Evolutionary conservation across 2,888 invertebrate species (phyloP).

Genomic region (Leucophenga montana): DNA sequence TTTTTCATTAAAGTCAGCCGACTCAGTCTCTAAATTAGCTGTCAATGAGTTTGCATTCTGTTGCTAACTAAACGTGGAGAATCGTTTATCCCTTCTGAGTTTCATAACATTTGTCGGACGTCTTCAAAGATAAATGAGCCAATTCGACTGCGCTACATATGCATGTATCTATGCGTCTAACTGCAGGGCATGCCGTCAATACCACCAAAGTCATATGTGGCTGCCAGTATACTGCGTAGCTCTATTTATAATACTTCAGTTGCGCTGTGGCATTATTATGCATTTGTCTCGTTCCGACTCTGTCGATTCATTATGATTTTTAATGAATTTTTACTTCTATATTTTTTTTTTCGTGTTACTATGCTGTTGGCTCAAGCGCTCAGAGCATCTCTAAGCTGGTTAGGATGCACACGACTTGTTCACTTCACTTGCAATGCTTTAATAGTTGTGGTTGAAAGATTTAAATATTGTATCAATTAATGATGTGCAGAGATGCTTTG

Average conservation of each 20-base stretch:
- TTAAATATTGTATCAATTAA: too few relatives aligned
- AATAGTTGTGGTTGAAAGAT: too few relatives aligned
- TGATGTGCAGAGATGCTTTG: too few relatives aligned
- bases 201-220: not conserved
- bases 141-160: not conserved
- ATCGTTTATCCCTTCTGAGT: conserved; percentile 5
- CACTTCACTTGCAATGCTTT: too few relatives aligned
- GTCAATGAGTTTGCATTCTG: conserved; percentile 28
- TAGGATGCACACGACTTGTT: not conserved
- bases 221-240: not conserved
- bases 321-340: conserved; percentile 8
- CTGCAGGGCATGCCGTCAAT: conserved; percentile 21
- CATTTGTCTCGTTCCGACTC: not conserved
- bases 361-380: conserved; percentile 16
- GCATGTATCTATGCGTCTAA: not conserved
- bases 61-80: conserved; percentile 16
- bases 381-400: conserved; percentile 10
- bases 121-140: conserved; percentile 25
- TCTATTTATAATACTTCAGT: conserved; percentile 13
- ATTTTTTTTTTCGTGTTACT: not conserved
- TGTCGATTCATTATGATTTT: conserved; percentile 21
- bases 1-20: conserved; percentile 3
- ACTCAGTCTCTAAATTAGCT: conserved; percentile 1
- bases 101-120: conserved; percentile 2
- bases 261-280: conserved; percentile 11